Conservation (phyloP, 2,797 vertebrate species). For the Rhinella marina region DNA sequence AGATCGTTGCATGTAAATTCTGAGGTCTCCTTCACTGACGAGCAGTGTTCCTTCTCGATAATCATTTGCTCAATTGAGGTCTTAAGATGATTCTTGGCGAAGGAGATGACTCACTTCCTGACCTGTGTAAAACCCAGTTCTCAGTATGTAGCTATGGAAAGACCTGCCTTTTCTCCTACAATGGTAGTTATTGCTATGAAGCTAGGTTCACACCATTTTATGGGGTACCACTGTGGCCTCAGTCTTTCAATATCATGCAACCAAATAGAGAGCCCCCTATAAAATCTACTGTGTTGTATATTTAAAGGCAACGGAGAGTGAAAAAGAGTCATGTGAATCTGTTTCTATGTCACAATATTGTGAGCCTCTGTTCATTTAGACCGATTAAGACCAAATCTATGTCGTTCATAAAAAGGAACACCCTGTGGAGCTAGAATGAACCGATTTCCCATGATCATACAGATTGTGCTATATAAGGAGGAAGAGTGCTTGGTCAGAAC, state of each 20-base stretch:
- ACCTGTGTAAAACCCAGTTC: background rate
- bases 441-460: background rate
- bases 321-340: background rate
- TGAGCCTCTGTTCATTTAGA: background rate
- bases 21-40: no score
- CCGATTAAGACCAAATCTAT: background rate
- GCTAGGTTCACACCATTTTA: background rate
- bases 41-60: no score
- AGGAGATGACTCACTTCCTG: background rate
- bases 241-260: no score
- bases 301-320: no score
- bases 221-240: no score
- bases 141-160: background rate
- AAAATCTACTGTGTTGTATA: no score
- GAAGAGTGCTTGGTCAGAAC: background rate
- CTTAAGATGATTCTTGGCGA: background rate
- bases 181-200: background rate
- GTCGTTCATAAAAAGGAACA: background rate
- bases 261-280: no score
- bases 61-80: no score
- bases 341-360: background rate
- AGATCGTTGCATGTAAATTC: no score
- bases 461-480: conserved; percentile 19
- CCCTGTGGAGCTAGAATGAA: background rate
- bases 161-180: background rate